Percentiles rank a stretch among this genome's conserved stretches.
Evolutionary conservation across 2,797 vertebrate genomes (phyloP).

Genomic region (Micropoecilia bifurca): DNA sequence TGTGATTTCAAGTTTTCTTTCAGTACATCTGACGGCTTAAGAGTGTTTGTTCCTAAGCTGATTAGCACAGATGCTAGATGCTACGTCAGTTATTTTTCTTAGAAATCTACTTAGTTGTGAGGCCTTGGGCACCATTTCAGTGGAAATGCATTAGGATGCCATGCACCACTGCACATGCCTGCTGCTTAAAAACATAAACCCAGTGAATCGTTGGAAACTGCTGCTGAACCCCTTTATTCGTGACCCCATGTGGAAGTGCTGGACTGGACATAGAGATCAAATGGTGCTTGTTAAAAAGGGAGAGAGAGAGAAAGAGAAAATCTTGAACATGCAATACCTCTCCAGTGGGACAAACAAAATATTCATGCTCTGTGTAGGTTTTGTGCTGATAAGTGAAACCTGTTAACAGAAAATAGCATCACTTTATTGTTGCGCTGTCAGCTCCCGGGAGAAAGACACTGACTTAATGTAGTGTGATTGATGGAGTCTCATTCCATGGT

Average conservation of each 20-base stretch:
- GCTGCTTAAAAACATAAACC: background rate
- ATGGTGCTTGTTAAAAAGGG: background rate
- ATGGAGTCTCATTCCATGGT: constrained; percentile 66
- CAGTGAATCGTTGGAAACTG: constrained; percentile 4
- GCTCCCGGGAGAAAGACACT: constrained; percentile 60
- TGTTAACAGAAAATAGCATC: constrained; percentile 57
- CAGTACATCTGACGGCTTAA: background rate
- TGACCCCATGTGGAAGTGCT: background rate
- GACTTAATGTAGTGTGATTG: constrained; percentile 71
- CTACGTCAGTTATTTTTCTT: background rate
- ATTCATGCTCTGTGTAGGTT: constrained; percentile 13
- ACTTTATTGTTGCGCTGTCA: constrained; percentile 61
- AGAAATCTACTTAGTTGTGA: constrained; percentile 30
- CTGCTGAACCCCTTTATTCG: background rate
- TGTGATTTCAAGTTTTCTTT: background rate
- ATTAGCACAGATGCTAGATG: background rate
- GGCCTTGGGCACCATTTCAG: constrained; percentile 26
- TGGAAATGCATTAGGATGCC: constrained; percentile 24
- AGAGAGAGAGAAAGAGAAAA: too few species aligned
- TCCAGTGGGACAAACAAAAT: background rate
- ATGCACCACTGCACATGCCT: constrained; percentile 30
- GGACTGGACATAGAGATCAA: constrained; percentile 3
- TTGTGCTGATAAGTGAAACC: constrained; percentile 46
- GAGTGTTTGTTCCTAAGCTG: background rate
- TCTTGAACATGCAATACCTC: background rate